Evolutionary conservation across 2,113 vertebrate species (phyloP), one percentile per base, ranked within the genome.

Genomic region (Butorides virescens): DNA sequence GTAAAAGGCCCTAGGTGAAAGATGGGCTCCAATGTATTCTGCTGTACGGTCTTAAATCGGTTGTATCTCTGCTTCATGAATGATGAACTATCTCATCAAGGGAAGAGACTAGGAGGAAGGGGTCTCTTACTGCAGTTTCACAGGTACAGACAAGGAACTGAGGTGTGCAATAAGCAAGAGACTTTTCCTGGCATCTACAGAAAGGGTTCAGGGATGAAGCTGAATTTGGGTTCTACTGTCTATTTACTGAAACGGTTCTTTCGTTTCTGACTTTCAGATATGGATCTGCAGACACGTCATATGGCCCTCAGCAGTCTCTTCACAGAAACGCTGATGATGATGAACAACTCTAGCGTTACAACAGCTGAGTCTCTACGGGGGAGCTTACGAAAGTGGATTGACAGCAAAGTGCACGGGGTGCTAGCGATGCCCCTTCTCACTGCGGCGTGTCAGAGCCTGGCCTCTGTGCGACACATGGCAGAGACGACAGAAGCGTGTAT

Each of bases 401-500:
- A 98, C 44, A 96, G 97, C 79, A 98, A 98, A 21, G 98, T 99
- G 83, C 98, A 96, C 0, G 98, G 99, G 39, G 94, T 99, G 85
- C 97, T 98, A 20, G 98, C 99, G 13, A 98, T 99, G 97, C 99
- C 99, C 2, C 98, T 99, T 8, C 98, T 99, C 61, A 99, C 99
- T 0, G 99, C 99, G 1, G 98, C 99, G 3, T 99, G 99, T 58
- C 98, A 98, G 94, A 99, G 99, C 93, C 98, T 99, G 89, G 99
- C 99, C 7, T 99, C 99, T 0, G 99, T 99, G 59, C 98, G 98
- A 30, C 99, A 99, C 95, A 99, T 99, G 99, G 99, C 99, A 1
- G 98, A 99, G 91, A 99, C 98, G 4, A 99, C 99, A 0, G 99
- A 99, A 95, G 99, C 99, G 67, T 99, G 99, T 77, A 99, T 99